phyloP scores from a whole-genome alignment of 2,797 vertebrate species.

The Ispidina picta region DNA sequence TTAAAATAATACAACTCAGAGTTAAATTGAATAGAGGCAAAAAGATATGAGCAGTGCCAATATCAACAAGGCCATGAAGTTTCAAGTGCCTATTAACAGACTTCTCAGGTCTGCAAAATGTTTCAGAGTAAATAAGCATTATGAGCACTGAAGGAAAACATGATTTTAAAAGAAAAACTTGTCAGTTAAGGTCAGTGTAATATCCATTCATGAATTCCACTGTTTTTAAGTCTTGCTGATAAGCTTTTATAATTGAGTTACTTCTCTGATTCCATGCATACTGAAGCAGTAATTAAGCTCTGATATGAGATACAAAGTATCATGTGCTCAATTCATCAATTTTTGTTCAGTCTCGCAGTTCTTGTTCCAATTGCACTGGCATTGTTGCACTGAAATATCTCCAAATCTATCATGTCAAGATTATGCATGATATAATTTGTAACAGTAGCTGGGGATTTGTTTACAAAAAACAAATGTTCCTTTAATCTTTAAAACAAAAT shows the following conservation, averaged over 20 bases:
- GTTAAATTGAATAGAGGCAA: constrained; percentile 14
- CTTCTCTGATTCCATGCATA: constrained; percentile 35
- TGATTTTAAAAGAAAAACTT: constrained; percentile 40
- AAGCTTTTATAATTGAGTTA: constrained; percentile 44
- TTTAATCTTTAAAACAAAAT: constrained; percentile 54
- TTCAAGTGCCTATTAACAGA: constrained; percentile 41
- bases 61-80: background rate
- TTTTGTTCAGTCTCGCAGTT: constrained; percentile 16
- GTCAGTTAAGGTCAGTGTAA: constrained; percentile 57
- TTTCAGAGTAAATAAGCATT: constrained; percentile 50
- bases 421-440: constrained; percentile 56
- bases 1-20: constrained; percentile 28
- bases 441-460: constrained; percentile 24
- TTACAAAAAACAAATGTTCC: constrained; percentile 43
- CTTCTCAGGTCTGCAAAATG: constrained; percentile 7
- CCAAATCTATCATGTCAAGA: constrained; percentile 60
- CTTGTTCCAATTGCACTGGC: constrained; percentile 16
- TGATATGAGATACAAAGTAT: constrained; percentile 8
- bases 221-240: constrained; percentile 15
- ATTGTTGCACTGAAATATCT: constrained; percentile 61
- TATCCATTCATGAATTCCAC: constrained; percentile 16
- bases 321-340: background rate
- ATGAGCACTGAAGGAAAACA: constrained; percentile 49
- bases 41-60: background rate
- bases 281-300: constrained; percentile 38